A percentile compares a stretch with the other conserved stretches of the same genome.
Conservation (phyloP, 2,113 vertebrate species). For the Daubentonia madagascariensis region DNA sequence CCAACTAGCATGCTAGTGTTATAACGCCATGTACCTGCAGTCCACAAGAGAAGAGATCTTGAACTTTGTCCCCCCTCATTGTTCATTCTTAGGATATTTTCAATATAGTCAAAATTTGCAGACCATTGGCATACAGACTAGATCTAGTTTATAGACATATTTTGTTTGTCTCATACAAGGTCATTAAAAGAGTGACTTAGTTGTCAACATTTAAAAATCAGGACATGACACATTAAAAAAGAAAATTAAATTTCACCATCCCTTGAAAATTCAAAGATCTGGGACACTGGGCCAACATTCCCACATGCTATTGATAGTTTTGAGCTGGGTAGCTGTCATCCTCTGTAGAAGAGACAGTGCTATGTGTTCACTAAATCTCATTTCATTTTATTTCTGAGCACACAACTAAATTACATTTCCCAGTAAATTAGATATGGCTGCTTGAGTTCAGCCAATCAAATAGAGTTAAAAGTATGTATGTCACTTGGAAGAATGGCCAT, state of each 20-base stretch:
- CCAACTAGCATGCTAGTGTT: background rate
- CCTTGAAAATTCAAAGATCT: background rate
- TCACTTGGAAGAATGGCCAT: background rate
- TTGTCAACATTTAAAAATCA: conserved; percentile 17
- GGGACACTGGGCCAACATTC: background rate
- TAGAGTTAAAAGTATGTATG: background rate
- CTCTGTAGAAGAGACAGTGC: background rate
- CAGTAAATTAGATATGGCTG: background rate
- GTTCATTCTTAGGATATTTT: background rate
- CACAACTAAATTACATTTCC: background rate
- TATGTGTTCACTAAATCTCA: background rate
- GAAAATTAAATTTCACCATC: background rate
- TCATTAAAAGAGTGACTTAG: background rate
- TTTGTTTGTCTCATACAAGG: background rate
- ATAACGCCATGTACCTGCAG: background rate
- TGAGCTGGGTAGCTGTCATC: background rate
- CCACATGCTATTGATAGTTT: background rate
- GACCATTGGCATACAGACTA: background rate
- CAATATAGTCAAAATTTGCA: background rate
- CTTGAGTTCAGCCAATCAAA: background rate
- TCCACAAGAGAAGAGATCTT: background rate
- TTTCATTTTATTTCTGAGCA: background rate
- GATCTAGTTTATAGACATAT: background rate
- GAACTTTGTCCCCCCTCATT: background rate
- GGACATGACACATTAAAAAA: background rate